phyloP scores from a whole-genome alignment of 2,797 vertebrate species.

The Melanotaenia pygmaea region DNA sequence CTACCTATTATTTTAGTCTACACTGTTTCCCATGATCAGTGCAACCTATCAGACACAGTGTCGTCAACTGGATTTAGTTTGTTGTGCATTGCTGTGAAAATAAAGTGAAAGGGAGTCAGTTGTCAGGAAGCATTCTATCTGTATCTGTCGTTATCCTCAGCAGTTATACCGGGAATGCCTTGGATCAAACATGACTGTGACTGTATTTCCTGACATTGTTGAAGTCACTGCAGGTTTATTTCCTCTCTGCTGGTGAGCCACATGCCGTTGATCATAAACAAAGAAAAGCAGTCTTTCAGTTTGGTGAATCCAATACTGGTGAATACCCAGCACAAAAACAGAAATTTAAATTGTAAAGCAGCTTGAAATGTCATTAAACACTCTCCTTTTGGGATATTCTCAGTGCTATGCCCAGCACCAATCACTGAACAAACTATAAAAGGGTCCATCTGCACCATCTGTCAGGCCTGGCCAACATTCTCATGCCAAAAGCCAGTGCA shows the following conservation, averaged over 20 bases:
- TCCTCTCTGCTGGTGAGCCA: slow-evolving; percentile 56
- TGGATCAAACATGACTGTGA: slow-evolving; percentile 54
- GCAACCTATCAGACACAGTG: neutral
- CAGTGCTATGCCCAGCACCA: neutral
- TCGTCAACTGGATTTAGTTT: slow-evolving; percentile 6
- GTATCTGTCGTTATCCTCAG: slow-evolving; percentile 22
- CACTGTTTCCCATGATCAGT: slow-evolving; percentile 20
- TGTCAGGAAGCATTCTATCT: slow-evolving; percentile 14
- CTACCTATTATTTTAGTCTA: slow-evolving; percentile 19
- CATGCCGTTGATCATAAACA: slow-evolving; percentile 30
- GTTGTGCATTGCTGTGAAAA: slow-evolving; percentile 23
- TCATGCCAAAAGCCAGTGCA: slow-evolving; percentile 20
- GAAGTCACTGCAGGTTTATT: slow-evolving; percentile 66
- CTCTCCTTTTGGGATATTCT: slow-evolving; percentile 6
- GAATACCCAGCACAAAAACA: neutral
- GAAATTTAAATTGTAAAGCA: slow-evolving; percentile 6
- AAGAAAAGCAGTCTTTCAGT: slow-evolving; percentile 19
- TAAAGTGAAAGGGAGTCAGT: slow-evolving; percentile 11
- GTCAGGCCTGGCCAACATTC: neutral
- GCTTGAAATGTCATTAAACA: slow-evolving; percentile 9
- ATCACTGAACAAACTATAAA: slow-evolving; percentile 19
- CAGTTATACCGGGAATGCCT: slow-evolving; percentile 24
- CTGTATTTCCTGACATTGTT: slow-evolving; percentile 76
- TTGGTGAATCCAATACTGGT: slow-evolving; percentile 12
- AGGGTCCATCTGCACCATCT: slow-evolving; percentile 6